A percentile compares a stretch with the other conserved stretches of the same genome.
phyloP scores from a whole-genome alignment of 2,113 vertebrate genomes.

The Cyprinus carpio region DNA sequence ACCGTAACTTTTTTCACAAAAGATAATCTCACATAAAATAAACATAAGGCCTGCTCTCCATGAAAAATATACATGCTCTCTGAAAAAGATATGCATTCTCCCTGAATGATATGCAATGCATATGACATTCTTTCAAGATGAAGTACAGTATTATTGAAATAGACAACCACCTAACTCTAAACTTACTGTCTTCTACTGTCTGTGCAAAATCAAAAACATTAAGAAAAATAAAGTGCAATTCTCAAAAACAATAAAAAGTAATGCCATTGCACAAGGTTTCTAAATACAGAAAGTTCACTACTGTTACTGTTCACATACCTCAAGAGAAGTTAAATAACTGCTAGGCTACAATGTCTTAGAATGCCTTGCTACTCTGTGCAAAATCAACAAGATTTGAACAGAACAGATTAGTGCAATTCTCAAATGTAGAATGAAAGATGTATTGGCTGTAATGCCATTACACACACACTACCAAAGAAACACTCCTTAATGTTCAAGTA shows the following conservation, averaged over 20 bases:
- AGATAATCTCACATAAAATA: too few species aligned
- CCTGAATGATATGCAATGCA: background rate
- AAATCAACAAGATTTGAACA: slow-evolving; percentile 3
- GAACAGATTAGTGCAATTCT: background rate
- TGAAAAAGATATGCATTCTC: background rate
- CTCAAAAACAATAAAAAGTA: background rate
- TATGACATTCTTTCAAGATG: too few species aligned
- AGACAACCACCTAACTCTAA: too few species aligned
- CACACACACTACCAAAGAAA: too few species aligned
- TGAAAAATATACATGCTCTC: background rate
- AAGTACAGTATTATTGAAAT: too few species aligned
- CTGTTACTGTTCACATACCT: background rate
- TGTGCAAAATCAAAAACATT: background rate
- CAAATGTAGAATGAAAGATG: background rate
- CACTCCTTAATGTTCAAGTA: too few species aligned
- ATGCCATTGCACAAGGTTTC: background rate
- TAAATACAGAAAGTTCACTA: background rate
- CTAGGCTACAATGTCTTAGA: background rate
- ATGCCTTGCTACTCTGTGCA: background rate
- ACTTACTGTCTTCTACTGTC: too few species aligned
- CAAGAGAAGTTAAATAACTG: background rate
- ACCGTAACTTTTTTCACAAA: too few species aligned
- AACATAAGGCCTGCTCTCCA: too few species aligned
- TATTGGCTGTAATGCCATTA: too few species aligned
- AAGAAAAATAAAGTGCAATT: too few species aligned